Evolutionary conservation across 2,888 invertebrate species (phyloP), one percentile per base, ranked within the genome.

Genomic region (Pollenia griseotomentosa): DNA sequence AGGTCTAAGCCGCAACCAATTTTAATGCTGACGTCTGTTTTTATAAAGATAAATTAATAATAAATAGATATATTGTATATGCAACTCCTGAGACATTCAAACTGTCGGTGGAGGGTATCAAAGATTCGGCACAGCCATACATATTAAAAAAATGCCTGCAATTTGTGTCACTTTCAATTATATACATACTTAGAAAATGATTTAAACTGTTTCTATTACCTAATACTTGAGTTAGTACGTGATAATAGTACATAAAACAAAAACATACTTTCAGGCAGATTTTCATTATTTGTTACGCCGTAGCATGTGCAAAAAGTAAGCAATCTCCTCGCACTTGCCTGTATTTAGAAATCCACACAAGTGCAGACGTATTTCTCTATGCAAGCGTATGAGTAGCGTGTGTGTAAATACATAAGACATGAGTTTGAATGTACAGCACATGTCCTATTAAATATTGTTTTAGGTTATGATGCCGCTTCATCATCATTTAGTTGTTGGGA

Each of bases 231-330:
- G 44, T 5, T 12, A 11, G 75, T 68, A 57, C 74, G 66, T 82
- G 74, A 75, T 74, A 82, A 65, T 66, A 33, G 23, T 14, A 68
- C 59, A 75, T 75, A 75, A 82, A 61, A 75, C 12, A 51, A 66
- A 68, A 53, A 23, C 66, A 59, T 74, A 51, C 33, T 82, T 81
- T 48, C 23, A 82, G 57, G 66, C 63, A 42, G 42, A 16, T 42
- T 82, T 74, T 19, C 9, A 59, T 16, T 53, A 59, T 16, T 42
- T 46, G 48, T 44, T 48, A 57, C 33, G 65, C 63, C 42, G 19
- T 65, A 57, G 51, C 19, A 6, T 12, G 53, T 61, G 59, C 65
- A 33, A 70, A 44, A 57, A 10, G 33, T 11, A 63, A 42, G 63
- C 33, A 33, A 4, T 33, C 33, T 61, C 16, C 23, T 59, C 16